Conservation (phyloP, 1,140 invertebrate genomes). For the Spodoptera litura region DNA sequence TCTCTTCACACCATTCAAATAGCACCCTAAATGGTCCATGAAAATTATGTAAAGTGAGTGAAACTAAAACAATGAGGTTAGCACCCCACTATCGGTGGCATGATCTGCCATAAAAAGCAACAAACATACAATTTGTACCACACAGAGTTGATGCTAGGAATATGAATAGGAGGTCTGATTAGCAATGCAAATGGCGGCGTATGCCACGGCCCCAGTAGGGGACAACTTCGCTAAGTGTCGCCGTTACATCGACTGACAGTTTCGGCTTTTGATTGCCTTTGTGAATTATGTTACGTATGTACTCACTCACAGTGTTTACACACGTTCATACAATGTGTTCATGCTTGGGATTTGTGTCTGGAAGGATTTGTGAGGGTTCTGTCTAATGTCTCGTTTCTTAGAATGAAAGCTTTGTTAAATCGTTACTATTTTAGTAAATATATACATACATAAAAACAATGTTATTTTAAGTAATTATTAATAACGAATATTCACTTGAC, state of each 20-base stretch:
- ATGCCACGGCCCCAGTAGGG: conserved; percentile 34
- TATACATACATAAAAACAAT: too few relatives aligned
- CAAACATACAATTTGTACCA: conserved; percentile 40
- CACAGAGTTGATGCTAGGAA: conserved; percentile 25
- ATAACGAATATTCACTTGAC: too few relatives aligned
- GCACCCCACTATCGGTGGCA: conserved; percentile 2
- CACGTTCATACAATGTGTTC: conserved; percentile 24
- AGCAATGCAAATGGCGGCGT: conserved; percentile 45
- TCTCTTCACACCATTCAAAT: neutral
- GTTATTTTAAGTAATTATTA: too few relatives aligned
- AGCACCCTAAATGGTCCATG: neutral
- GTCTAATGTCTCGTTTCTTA: too few relatives aligned
- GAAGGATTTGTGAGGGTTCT: neutral
- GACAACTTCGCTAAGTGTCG: conserved; percentile 41
- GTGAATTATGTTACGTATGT: conserved; percentile 46
- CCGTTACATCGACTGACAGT: conserved; percentile 40
- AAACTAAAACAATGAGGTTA: conserved; percentile 5
- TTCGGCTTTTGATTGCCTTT: conserved; percentile 47
- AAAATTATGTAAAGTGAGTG: neutral
- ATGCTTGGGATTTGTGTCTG: conserved; percentile 1
- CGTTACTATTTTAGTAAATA: too few relatives aligned
- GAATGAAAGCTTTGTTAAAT: neutral
- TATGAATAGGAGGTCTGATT: conserved; percentile 43
- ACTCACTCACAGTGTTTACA: conserved; percentile 20
- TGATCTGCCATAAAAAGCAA: conserved; percentile 42